These are phyloP conservation scores for Climacteris rufus DNA, from an alignment of 2,113 vertebrate genomes.

Conservation along the genomic window DNA sequence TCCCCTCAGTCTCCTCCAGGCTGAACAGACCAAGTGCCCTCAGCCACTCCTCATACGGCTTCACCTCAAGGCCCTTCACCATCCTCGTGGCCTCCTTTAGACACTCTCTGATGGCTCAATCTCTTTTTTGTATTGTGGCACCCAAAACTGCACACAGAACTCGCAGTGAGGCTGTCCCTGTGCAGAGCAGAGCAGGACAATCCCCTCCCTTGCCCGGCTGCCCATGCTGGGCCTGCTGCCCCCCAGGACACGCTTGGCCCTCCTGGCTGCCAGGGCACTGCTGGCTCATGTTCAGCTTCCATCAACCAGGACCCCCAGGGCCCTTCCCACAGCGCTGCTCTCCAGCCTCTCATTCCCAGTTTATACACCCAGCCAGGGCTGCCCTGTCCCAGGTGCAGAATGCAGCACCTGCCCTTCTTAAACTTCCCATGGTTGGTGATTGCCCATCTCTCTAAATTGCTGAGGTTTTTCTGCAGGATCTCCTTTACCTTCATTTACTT, in stretches of 20 bases:
- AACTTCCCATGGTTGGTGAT: background rate
- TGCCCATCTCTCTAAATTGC: background rate
- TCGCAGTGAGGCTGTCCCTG: background rate
- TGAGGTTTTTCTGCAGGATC: background rate
- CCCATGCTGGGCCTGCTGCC: background rate
- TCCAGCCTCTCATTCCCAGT: background rate
- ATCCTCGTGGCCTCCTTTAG: background rate
- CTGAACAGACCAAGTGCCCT: background rate
- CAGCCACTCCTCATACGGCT: background rate
- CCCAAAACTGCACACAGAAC: background rate
- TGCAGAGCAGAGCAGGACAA: background rate
- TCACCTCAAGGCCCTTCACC: background rate
- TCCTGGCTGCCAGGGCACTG: background rate
- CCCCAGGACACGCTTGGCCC: background rate
- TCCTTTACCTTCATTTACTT: background rate
- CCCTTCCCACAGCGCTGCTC: background rate
- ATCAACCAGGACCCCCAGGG: background rate
- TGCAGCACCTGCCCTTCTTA: background rate
- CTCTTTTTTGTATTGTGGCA: background rate
- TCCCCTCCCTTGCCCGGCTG: background rate
- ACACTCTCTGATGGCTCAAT: background rate
- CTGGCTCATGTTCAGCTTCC: background rate
- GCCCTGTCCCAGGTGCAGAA: background rate
- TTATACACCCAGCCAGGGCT: fast-evolving
- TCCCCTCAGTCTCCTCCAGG: background rate